Conservation (phyloP, 1,140 invertebrate genomes). For the Stegodyphus dumicola region DNA sequence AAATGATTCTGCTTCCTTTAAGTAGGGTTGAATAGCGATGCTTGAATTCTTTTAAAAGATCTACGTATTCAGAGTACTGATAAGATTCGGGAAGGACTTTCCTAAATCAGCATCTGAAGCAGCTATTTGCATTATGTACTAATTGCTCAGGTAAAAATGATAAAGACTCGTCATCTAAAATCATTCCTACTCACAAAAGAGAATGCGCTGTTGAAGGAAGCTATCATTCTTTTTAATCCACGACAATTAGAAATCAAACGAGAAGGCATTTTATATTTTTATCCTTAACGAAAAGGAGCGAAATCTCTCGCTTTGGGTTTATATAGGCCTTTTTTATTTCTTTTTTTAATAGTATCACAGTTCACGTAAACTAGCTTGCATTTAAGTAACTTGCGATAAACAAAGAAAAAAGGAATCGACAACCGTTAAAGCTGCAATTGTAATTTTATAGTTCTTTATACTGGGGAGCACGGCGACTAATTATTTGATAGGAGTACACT, state of each 20-base stretch:
- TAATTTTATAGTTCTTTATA: too few species aligned
- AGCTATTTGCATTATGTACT: slow-evolving; percentile 14
- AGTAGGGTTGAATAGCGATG: slow-evolving; percentile 25
- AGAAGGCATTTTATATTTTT: slow-evolving; percentile 24
- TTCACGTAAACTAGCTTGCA: too few species aligned
- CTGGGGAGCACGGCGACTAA: too few species aligned
- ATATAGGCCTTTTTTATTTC: too few species aligned
- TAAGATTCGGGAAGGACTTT: slow-evolving; percentile 28
- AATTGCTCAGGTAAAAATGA: slow-evolving; percentile 56
- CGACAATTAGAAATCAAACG: slow-evolving; percentile 45
- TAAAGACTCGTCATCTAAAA: slow-evolving; percentile 43
- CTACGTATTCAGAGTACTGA: slow-evolving; percentile 1
- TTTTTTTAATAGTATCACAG: too few species aligned
- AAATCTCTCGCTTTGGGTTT: too few species aligned
- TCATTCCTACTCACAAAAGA: slow-evolving; percentile 15
- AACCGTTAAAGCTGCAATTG: too few species aligned
- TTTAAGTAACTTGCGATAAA: too few species aligned
- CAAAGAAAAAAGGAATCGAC: too few species aligned
- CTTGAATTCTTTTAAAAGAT: slow-evolving; percentile 21
- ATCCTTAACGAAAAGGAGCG: slow-evolving; percentile 27
- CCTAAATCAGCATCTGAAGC: slow-evolving; percentile 32
- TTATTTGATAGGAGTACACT: too few species aligned
- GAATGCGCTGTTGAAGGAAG: slow-evolving; percentile 11
- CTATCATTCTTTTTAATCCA: slow-evolving; percentile 43
- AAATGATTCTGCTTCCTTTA: slow-evolving; percentile 45